Evolutionary conservation across 2,113 vertebrate species (phyloP).

Genomic region (Mustela lutreola): DNA sequence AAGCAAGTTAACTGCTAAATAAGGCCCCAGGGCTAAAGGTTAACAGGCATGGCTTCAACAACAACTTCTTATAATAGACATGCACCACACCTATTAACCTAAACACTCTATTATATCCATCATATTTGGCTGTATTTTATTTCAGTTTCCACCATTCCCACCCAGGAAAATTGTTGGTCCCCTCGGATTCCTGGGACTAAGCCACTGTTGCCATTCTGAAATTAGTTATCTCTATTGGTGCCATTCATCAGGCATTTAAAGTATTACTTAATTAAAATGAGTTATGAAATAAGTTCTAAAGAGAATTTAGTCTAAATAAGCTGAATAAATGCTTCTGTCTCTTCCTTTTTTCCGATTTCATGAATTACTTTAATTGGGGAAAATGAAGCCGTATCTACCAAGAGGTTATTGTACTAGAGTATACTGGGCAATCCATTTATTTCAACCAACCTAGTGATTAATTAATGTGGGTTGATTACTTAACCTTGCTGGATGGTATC

Average conservation of each 20-base stretch:
- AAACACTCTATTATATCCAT: neutral
- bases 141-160: neutral
- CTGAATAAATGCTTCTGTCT: neutral
- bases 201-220: neutral
- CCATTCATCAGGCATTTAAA: neutral
- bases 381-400: neutral
- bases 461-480: conserved; percentile 37
- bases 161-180: neutral
- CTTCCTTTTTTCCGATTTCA: conserved; percentile 31
- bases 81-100: conserved; percentile 41
- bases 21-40: neutral
- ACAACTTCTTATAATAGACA: conserved; percentile 48
- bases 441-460: neutral
- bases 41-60: conserved; percentile 56
- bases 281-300: neutral
- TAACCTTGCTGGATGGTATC: neutral
- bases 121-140: conserved; percentile 40
- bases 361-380: conserved; percentile 11
- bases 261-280: conserved; percentile 8
- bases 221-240: neutral
- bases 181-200: neutral
- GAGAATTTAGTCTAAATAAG: conserved; percentile 10
- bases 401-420: neutral
- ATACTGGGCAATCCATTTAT: neutral
- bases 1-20: conserved; percentile 56